Evolutionary conservation across 2,797 vertebrate genomes (phyloP), one percentile per base, ranked within the genome.

Genomic region (Channallabes apus): DNA sequence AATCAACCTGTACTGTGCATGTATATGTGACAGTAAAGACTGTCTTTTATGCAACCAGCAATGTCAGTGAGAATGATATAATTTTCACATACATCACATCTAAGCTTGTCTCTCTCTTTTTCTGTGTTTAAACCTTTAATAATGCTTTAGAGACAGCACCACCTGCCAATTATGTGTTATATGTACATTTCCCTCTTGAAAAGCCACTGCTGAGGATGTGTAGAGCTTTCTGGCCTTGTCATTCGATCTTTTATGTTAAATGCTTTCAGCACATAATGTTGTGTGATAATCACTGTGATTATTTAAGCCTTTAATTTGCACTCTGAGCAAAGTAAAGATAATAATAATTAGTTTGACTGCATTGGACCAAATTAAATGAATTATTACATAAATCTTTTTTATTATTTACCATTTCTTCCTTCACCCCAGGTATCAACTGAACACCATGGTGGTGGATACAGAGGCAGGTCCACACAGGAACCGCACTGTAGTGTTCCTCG

Each of bases 401-500:
- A 41, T 54, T 51, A 85, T 87, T 91, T 86, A 89, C 89, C 89
- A 87, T 88, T 86, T 90, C 88, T 89, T 80, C 88, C 51, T 8
- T 1, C 0, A 0, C 0, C 83, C 1, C 89, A 99, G 98, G 91
- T 97, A 98, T 92, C 97, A 97, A 92, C 89, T 99, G 90, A 97
- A 96, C 4, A 92, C 95, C 69, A 97, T 99, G 89, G 97, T 96
- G 62, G 97, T 98, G 91, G 98, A 99, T 87, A 97, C 95, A 0
- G 92, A 96, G 0, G 97, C 97, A 0, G 98, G 98, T 1, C 96
- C 97, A 0, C 95, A 97, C 89, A 96, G 94, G 85, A 99, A 99
- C 91, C 94, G 96, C 17, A 99, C 98, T 0, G 96, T 99, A 41
- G 92, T 99, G 86, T 99, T 99, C 91, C 94, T 99, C 88, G 97